A percentile compares a stretch with the other conserved stretches of the same genome.
Conservation (phyloP, 2,888 invertebrate genomes). For the Hypolimnas misippus region DNA sequence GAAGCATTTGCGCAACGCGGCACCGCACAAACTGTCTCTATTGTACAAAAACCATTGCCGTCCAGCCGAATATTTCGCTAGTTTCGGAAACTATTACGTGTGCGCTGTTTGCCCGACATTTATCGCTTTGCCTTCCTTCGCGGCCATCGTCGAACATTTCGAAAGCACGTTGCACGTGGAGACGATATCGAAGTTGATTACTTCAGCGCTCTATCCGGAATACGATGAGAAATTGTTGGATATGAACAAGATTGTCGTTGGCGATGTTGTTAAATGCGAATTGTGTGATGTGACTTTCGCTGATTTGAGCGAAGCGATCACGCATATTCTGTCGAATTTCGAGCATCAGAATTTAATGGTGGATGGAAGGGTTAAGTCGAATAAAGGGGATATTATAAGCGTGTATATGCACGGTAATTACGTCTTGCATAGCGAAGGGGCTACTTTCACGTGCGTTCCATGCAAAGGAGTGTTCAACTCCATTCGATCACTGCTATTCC, state of each 20-base stretch:
- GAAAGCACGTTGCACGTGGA: conserved; percentile 68
- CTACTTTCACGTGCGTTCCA: conserved; percentile 60
- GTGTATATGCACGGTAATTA: conserved; percentile 74
- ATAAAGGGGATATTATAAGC: conserved; percentile 73
- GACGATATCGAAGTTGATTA: conserved; percentile 63
- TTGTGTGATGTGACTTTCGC: conserved; percentile 60
- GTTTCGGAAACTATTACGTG: conserved; percentile 75
- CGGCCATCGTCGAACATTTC: conserved; percentile 74
- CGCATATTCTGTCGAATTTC: conserved; percentile 61
- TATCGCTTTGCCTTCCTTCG: conserved; percentile 70
- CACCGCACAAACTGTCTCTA: conserved; percentile 67
- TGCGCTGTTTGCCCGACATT: conserved; percentile 70
- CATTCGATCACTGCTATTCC: conserved; percentile 65
- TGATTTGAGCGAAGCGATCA: conserved; percentile 56
- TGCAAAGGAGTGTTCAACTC: conserved; percentile 71
- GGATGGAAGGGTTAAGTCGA: conserved; percentile 54
- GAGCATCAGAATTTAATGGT: conserved; percentile 64
- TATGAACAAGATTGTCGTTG: conserved; percentile 54
- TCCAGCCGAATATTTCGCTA: conserved; percentile 74
- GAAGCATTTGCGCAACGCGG: conserved; percentile 76
- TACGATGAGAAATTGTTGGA: conserved; percentile 55
- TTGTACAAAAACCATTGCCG: conserved; percentile 74
- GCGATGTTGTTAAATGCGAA: conserved; percentile 57
- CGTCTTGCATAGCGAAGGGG: conserved; percentile 69
- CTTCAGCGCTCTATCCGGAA: conserved; percentile 62